These are phyloP conservation scores for Ursus arctos DNA, from an alignment of 2,113 vertebrate species.

Conservation along the genomic window DNA sequence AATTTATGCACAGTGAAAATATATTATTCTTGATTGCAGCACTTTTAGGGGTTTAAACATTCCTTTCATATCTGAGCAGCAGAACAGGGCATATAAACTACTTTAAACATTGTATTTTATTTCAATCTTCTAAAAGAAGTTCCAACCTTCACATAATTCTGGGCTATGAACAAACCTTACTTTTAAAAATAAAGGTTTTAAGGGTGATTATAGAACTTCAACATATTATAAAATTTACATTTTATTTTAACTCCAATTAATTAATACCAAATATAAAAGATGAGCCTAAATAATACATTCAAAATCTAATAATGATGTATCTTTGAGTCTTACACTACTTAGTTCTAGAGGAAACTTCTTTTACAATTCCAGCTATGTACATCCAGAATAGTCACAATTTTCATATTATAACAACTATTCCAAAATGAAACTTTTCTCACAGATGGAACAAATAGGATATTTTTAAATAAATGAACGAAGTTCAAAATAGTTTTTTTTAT, in stretches of 20 bases:
- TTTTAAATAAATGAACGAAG: conserved; percentile 37
- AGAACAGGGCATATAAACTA: neutral
- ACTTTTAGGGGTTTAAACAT: neutral
- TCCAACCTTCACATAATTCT: neutral
- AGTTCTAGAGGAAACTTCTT: conserved; percentile 41
- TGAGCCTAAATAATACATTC: conserved; percentile 41
- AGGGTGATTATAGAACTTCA: neutral
- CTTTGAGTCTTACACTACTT: neutral
- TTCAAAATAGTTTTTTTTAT: conserved; percentile 51
- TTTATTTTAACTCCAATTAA: conserved; percentile 42
- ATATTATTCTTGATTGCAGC: neutral
- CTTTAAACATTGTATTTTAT: conserved; percentile 21
- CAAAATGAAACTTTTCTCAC: conserved; percentile 36
- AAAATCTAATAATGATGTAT: conserved; percentile 19
- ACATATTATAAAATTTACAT: conserved; percentile 46
- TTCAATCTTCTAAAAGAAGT: conserved; percentile 30
- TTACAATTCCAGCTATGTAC: neutral
- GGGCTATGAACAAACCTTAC: neutral
- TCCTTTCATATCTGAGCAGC: conserved; percentile 47
- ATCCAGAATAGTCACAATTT: conserved; percentile 36
- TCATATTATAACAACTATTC: neutral
- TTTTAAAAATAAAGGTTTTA: conserved; percentile 41
- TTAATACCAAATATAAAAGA: conserved; percentile 39
- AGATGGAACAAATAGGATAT: conserved; percentile 29
- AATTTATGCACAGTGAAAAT: conserved; percentile 42